Percentiles rank a stretch among this genome's conserved stretches.
These are phyloP conservation scores for Prolemur simus DNA, from an alignment of 2,113 vertebrate genomes.

Conservation along the genomic window DNA sequence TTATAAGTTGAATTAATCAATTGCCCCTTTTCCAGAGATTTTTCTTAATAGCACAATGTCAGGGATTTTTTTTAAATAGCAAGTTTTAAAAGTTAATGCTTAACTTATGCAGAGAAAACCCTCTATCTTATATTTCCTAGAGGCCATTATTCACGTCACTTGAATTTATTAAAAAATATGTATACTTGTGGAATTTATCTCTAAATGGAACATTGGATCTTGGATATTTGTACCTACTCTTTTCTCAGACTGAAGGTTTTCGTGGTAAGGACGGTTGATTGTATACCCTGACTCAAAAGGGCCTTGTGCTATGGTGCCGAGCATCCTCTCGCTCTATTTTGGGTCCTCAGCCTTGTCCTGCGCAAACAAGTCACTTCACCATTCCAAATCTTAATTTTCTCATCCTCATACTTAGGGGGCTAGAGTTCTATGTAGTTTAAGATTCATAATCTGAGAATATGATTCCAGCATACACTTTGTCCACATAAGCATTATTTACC, in stretches of 20 bases:
- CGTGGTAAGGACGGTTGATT: neutral
- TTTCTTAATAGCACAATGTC: neutral
- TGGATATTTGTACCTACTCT: neutral
- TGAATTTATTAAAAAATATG: neutral
- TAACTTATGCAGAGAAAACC: neutral
- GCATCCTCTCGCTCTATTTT: accelerated
- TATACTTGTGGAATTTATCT: neutral
- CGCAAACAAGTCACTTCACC: neutral
- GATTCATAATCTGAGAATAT: neutral
- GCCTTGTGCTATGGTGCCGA: accelerated
- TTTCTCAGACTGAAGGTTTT: neutral
- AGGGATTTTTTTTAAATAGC: neutral
- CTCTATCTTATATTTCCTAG: neutral
- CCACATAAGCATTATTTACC: neutral
- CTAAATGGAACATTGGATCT: neutral
- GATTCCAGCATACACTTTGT: neutral
- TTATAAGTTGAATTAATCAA: neutral
- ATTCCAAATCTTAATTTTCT: neutral
- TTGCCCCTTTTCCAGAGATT: neutral
- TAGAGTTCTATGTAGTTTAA: neutral
- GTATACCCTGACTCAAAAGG: accelerated
- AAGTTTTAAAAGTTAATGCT: neutral
- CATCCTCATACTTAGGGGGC: neutral
- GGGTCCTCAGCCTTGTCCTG: neutral
- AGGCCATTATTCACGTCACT: neutral